These are phyloP conservation scores for Eudyptes chrysolophus DNA, from an alignment of 2,113 vertebrate genomes.

Conservation along the genomic window DNA sequence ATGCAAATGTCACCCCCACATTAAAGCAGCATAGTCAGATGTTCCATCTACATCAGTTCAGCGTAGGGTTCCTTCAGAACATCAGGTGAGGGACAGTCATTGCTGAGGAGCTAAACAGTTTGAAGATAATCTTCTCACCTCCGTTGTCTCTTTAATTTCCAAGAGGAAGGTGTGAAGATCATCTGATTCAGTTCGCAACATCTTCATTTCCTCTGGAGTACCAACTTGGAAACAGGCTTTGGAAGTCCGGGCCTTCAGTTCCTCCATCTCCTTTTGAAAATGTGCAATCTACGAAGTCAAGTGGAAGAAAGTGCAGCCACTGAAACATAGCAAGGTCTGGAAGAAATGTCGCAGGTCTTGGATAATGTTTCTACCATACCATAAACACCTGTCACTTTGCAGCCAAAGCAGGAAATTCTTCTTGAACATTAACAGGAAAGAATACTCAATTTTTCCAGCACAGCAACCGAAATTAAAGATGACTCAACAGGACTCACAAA, in stretches of 20 bases:
- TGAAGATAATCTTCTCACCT: slow-evolving; percentile 74
- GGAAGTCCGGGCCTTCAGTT: slow-evolving; percentile 83
- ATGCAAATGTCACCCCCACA: background rate
- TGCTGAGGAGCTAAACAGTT: background rate
- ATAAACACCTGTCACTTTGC: background rate
- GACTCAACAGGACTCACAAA: background rate
- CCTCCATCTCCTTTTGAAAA: slow-evolving; percentile 94
- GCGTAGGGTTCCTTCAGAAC: background rate
- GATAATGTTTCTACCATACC: background rate
- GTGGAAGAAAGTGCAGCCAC: background rate
- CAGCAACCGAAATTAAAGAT: background rate
- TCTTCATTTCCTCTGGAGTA: slow-evolving; percentile 84
- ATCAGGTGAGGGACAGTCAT: background rate
- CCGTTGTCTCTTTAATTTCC: slow-evolving; percentile 94
- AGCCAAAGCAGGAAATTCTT: background rate
- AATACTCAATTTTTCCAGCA: background rate
- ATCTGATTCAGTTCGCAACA: slow-evolving; percentile 82
- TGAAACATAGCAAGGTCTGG: background rate
- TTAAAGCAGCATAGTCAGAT: background rate
- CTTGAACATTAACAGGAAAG: background rate
- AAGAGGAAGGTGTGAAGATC: slow-evolving; percentile 86
- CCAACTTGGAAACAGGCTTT: slow-evolving; percentile 88
- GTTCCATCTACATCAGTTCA: background rate
- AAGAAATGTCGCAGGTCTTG: background rate
- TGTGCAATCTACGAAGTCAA: slow-evolving; percentile 83